Evolutionary conservation across 2,888 invertebrate species (phyloP).

Genomic region (Micoletzkya japonica): DNA sequence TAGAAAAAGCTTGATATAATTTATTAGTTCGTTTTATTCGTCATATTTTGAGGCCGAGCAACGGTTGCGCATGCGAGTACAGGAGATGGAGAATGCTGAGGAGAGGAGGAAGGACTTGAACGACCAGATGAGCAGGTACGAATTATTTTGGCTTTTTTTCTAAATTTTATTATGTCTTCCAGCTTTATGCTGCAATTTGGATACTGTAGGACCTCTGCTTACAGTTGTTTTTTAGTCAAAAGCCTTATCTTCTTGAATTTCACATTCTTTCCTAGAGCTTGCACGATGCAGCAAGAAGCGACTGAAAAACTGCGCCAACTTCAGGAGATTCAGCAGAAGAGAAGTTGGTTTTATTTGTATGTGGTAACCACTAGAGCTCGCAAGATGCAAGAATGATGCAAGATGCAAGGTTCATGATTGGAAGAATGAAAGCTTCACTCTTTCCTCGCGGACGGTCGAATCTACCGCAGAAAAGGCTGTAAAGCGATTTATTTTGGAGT

Average conservation of each 20-base stretch:
- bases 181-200: neutral
- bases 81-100: constrained; percentile 20
- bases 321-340: constrained; percentile 6
- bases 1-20: too few relatives aligned
- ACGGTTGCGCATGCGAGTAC: neutral
- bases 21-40: neutral
- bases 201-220: neutral
- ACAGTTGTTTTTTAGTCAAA: too few relatives aligned
- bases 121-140: too few relatives aligned
- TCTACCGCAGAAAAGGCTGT: too few relatives aligned
- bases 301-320: constrained; percentile 2
- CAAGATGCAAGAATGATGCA: too few relatives aligned
- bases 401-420: too few relatives aligned
- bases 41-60: neutral
- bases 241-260: neutral
- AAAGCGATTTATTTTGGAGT: too few relatives aligned
- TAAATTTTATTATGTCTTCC: too few relatives aligned
- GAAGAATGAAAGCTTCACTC: too few relatives aligned
- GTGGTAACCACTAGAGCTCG: too few relatives aligned
- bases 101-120: neutral
- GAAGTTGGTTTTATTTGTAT: neutral
- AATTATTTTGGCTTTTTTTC: too few relatives aligned
- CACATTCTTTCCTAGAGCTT: neutral
- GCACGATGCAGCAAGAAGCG: constrained; percentile 1
- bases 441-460: too few relatives aligned